A percentile compares a stretch with the other conserved stretches of the same genome.
Evolutionary conservation across 2,888 invertebrate species (phyloP).

Genomic region (Lypha dubia): DNA sequence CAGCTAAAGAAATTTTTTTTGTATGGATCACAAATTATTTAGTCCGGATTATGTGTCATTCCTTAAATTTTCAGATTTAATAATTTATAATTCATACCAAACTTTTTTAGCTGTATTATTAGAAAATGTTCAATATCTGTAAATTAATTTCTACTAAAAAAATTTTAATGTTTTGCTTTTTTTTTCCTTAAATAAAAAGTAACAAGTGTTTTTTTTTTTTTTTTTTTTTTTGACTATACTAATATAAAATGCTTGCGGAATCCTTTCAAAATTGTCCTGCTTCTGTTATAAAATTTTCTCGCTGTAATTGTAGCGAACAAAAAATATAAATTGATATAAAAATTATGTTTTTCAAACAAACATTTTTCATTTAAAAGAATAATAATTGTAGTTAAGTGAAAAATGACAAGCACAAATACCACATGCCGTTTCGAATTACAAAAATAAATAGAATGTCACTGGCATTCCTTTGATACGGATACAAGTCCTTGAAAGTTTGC

Average conservation of each 20-base stretch:
- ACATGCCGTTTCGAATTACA: constrained; percentile 11
- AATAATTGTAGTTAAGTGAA: constrained; percentile 45
- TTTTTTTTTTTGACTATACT: constrained; percentile 19
- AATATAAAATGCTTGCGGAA: not conserved
- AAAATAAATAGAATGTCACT: constrained; percentile 38
- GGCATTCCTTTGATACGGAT: constrained; percentile 48
- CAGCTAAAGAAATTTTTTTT: no score
- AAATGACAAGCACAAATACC: constrained; percentile 21
- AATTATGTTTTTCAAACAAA: constrained; percentile 1
- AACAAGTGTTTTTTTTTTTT: no score
- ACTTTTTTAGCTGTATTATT: no score
- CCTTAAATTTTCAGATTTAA: no score
- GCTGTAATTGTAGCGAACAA: not conserved
- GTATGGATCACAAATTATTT: no score
- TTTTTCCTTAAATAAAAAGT: no score
- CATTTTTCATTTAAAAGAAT: not conserved
- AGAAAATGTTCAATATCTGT: no score
- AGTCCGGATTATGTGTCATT: no score
- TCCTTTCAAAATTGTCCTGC: not conserved
- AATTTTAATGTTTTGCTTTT: no score
- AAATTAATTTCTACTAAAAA: not conserved
- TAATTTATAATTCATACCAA: no score
- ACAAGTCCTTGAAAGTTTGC: constrained; percentile 49
- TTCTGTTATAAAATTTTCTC: not conserved
- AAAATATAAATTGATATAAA: constrained; percentile 26